Evolutionary conservation across 2,888 invertebrate species (phyloP), one percentile per base, ranked within the genome.

Genomic region (Platypus cylindrus): DNA sequence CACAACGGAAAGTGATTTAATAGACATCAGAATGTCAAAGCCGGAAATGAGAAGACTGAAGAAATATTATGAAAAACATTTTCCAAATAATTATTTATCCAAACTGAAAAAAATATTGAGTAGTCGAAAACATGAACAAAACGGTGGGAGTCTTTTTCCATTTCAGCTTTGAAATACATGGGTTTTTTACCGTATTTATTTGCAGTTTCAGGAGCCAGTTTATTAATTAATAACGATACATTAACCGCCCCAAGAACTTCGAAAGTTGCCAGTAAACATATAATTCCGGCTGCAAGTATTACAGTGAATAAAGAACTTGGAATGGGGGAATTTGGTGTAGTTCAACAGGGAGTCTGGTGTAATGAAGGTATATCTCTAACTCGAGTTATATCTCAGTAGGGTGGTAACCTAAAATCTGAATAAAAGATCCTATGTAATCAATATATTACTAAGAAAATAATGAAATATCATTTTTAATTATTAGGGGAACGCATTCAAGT

Each of bases 341-440:
- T 98, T 1, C 94, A 94, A 58, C 95, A 94, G 63, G 97, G 94
- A 3, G 86, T 91, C 5, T 95, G 94, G 94, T 87, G 86, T 30
- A 89, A 91, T 55, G 89, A 89, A 48, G 89, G 84, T 37, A 87
- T 91, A 63, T 72, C n/a, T 30, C 8, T 18, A 30, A 7, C 20
- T 5, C n/a, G 12, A 12, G 24, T 24, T 11, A 24, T n/a, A n/a
- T n/a, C n/a, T n/a, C n/a, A n/a, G n/a, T n/a, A n/a, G n/a, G n/a
- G n/a, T n/a, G n/a, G n/a, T n/a, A n/a, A n/a, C n/a, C n/a, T n/a
- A n/a, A n/a, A n/a, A n/a, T n/a, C n/a, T n/a, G n/a, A n/a, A n/a
- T n/a, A n/a, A n/a, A n/a, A n/a, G n/a, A n/a, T n/a, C n/a, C n/a
- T n/a, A n/a, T n/a, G n/a, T n/a, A n/a, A n/a, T n/a, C n/a, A n/a